These are phyloP conservation scores for Atractosteus spatula DNA, from an alignment of 2,113 vertebrate species.

Conservation along the genomic window DNA sequence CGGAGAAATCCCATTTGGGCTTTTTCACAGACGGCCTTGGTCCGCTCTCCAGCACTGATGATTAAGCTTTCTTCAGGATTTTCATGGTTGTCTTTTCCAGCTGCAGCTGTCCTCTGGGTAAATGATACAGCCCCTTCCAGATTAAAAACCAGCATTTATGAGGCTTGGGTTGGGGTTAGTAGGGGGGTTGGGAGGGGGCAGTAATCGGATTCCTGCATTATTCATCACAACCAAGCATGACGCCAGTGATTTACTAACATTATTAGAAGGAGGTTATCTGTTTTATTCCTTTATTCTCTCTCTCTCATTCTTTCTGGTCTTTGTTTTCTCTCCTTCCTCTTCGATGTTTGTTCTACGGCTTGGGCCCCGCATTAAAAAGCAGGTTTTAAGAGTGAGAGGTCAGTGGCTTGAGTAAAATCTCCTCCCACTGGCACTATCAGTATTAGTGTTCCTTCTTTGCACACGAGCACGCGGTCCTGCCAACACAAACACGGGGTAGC, in stretches of 20 bases:
- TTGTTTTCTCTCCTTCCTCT: neutral
- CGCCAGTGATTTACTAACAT: conserved; percentile 40
- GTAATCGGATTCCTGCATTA: conserved; percentile 34
- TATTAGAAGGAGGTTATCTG: conserved; percentile 14
- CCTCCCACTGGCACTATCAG: neutral
- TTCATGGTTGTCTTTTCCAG: conserved; percentile 47
- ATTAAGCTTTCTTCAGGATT: conserved; percentile 53
- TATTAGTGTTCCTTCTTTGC: conserved; percentile 1
- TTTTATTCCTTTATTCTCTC: neutral
- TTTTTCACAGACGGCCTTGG: conserved; percentile 33
- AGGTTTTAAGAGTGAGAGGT: neutral
- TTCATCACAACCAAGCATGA: conserved; percentile 40
- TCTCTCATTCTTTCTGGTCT: neutral
- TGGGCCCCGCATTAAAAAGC: neutral
- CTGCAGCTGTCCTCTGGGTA: conserved; percentile 43
- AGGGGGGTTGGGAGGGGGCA: conserved; percentile 23
- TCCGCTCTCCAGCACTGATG: conserved; percentile 15
- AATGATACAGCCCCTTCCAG: conserved; percentile 12
- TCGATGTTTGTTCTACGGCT: conserved; percentile 16
- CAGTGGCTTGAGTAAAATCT: neutral
- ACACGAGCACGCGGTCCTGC: neutral
- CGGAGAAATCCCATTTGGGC: conserved; percentile 44
- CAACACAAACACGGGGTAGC: conserved; percentile 22
- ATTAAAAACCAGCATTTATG: conserved; percentile 16
- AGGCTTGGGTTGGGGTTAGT: conserved; percentile 26